Evolutionary conservation across 2,113 vertebrate species (phyloP), one percentile per base, ranked within the genome.

Genomic region (Cavia porcellus): DNA sequence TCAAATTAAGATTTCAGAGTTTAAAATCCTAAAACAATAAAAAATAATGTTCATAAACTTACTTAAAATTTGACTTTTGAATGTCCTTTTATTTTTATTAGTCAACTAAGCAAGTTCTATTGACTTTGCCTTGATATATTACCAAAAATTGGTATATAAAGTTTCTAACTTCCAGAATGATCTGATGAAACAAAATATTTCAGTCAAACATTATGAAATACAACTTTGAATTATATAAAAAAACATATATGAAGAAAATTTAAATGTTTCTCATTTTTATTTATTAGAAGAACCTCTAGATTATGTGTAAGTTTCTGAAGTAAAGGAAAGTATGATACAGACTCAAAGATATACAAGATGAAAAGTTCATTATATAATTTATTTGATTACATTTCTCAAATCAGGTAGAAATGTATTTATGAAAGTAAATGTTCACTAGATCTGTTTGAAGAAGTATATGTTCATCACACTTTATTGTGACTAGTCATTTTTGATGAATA

Each of bases 401-500:
- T 82, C 88, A 82, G 12, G 32, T 70, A 81, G 30, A 97, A 97
- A 90, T 32, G n/a, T 79, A 77, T 50, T 94, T 66, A 45, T 72
- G 61, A 90, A 85, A 8, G 6, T 77, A 94, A 96, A 80, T 94
- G 12, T 68, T 95, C 61, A 59, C 79, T 74, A 50, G 83, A 79
- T 61, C 88, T 62, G 42, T 90, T 93, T 38, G 66, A 92, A 81
- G 59, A 82, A 92, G 77, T 77, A 4, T 3, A 66, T 84, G 91
- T 90, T 64, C 38, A 81, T 96, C 79, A n/a, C 25, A n/a, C 55
- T 93, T 79, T 92, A 92, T 95, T 94, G 93, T 86, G 75, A 93
- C 61, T 70, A 91, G 74, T 95, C 94, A 97, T 96, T 82, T 95
- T 81, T 80, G 47, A 61, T 50, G 72, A 74, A 95, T 95, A 77